A percentile compares a stretch with the other conserved stretches of the same genome.
Evolutionary conservation across 2,113 vertebrate genomes (phyloP).

Genomic region (Capreolus pygargus): DNA sequence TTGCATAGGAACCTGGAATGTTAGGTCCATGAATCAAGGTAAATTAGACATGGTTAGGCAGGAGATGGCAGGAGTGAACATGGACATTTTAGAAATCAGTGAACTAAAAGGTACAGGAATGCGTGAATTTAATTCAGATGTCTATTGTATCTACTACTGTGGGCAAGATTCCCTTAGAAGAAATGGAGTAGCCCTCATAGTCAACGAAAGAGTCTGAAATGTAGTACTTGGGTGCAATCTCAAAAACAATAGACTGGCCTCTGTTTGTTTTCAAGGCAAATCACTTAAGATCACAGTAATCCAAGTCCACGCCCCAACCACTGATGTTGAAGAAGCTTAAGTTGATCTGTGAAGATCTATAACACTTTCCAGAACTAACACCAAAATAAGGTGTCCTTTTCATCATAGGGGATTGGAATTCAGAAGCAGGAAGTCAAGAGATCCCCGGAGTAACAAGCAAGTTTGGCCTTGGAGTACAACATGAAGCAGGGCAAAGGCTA

Average conservation of each 20-base stretch:
- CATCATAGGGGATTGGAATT: background rate
- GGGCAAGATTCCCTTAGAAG: background rate
- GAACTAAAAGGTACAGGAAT: background rate
- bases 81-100: background rate
- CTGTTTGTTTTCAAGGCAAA: background rate
- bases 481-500: background rate
- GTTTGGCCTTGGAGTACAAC: background rate
- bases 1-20: background rate
- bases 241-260: background rate
- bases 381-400: background rate
- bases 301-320: background rate
- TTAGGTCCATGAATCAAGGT: background rate
- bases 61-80: background rate
- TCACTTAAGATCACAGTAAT: background rate
- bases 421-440: background rate
- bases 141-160: background rate
- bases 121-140: background rate
- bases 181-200: background rate
- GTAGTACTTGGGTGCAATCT: background rate
- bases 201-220: background rate
- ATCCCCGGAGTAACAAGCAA: background rate
- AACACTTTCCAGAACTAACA: background rate
- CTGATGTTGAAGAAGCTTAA: background rate
- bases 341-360: background rate
- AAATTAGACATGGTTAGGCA: background rate